Evolutionary conservation across 1,140 invertebrate species (phyloP), one percentile per base, ranked within the genome.

Genomic region (Arion vulgaris): DNA sequence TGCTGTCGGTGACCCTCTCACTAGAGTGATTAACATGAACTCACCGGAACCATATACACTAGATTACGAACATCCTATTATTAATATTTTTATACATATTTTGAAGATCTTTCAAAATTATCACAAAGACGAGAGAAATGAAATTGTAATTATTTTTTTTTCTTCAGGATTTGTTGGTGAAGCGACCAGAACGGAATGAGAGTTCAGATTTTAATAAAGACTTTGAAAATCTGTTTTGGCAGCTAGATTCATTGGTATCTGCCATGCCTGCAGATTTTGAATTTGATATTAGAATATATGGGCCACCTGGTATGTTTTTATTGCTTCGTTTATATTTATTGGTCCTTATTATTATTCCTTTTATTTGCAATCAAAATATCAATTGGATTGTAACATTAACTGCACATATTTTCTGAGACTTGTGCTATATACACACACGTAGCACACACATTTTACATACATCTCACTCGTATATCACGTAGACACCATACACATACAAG

Each of bases 121-220:
- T 45, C 5, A 45, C 15, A n/a, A n/a, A n/a, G n/a, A n/a, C n/a
- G n/a, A n/a, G 41, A 7, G 41, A 66, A 66, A 32, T 66, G 11
- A 32, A 66, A 5, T 66, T 23, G n/a, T 28, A 15, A n/a, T n/a
- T n/a, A n/a, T n/a, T n/a, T n/a, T n/a, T 32, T 32, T 32, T 66
- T 7, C 32, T 66, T 34, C 62, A 51, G 73, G 45, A 75, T 28
- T 53, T 75, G 71, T 34, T 75, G n/a, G 26, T 7, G 19, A 51
- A 75, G 34, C 39, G 73, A 75, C 71, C 71, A 5, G 71, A 72
- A 41, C 71, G 71, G 26, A 41, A 41, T 39, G 73, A 75, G 0
- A 28, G 17, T n/a, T n/a, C 73, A 34, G 73, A 75, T 51, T 49
- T 75, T 32, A 26, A 49, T 45, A 2, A 5, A 11, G 73, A 75